These are phyloP conservation scores for Norana najaformis DNA, from an alignment of 2,888 invertebrate genomes.

Conservation along the genomic window DNA sequence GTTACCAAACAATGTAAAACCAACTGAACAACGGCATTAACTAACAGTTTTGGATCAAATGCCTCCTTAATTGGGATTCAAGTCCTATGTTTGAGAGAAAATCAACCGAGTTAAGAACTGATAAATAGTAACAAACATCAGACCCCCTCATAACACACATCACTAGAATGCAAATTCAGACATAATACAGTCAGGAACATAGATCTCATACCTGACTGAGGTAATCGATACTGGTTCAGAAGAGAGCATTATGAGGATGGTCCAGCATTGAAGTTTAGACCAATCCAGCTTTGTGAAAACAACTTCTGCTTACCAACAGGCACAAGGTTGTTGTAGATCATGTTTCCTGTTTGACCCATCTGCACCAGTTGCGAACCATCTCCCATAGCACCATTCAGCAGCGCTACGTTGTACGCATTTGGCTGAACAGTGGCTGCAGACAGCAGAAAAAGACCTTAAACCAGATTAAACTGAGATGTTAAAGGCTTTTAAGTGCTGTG, in stretches of 20 bases:
- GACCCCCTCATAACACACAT: no score
- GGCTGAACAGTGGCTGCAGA: slow-evolving; percentile 14
- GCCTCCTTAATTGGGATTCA: no score
- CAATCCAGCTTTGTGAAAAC: neutral
- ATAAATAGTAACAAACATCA: no score
- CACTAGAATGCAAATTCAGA: neutral
- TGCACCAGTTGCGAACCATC: slow-evolving; percentile 28
- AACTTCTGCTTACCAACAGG: slow-evolving; percentile 53
- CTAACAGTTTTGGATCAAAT: no score
- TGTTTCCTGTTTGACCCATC: slow-evolving; percentile 35
- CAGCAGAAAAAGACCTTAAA: neutral
- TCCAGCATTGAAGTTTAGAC: neutral
- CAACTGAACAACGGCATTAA: no score
- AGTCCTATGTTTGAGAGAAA: no score
- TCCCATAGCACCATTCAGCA: slow-evolving; percentile 38
- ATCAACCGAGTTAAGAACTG: no score
- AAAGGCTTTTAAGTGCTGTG: neutral
- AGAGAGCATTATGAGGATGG: neutral
- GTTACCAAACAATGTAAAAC: no score
- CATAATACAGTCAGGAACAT: no score
- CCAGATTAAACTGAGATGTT: neutral
- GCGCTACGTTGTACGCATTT: slow-evolving; percentile 33
- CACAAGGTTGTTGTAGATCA: slow-evolving; percentile 53
- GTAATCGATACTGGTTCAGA: neutral
- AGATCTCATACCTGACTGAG: no score